Conservation (phyloP, 2,888 invertebrate species). For the Ceraclea dissimilis region DNA sequence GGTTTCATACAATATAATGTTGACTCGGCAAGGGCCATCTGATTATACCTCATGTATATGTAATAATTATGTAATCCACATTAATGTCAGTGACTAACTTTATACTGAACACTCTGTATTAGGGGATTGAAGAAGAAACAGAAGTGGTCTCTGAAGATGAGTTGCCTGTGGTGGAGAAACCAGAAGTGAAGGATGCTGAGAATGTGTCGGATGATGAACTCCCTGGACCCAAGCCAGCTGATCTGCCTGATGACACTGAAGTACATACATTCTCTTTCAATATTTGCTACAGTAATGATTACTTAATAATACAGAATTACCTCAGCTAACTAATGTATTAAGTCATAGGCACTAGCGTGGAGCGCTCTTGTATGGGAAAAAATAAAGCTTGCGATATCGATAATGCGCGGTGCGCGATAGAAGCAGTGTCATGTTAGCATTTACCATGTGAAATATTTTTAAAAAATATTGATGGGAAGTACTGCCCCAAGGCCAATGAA, state of each 20-base stretch:
- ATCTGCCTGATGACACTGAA: conserved; percentile 64
- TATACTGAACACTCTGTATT: background rate
- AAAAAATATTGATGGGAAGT: no score
- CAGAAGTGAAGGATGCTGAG: conserved; percentile 75
- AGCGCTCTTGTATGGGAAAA: no score
- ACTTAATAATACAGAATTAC: no score
- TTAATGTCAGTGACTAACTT: background rate
- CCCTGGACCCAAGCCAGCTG: conserved; percentile 64
- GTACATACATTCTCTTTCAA: conserved; percentile 33
- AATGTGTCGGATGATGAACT: conserved; percentile 73
- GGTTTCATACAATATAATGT: conserved; percentile 19
- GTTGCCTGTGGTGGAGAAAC: conserved; percentile 62
- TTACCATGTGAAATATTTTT: no score
- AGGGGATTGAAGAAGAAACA: conserved; percentile 47
- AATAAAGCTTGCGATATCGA: no score
- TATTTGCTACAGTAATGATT: background rate
- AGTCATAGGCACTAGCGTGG: no score
- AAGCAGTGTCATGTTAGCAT: no score
- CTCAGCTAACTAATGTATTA: no score
- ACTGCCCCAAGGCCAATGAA: no score
- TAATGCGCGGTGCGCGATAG: no score
- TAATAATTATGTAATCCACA: background rate
- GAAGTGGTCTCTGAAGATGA: conserved; percentile 84
- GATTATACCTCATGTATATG: conserved; percentile 4
- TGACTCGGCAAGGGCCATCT: conserved; percentile 26